Percentiles rank a stretch among this genome's conserved stretches.
These are phyloP conservation scores for Oophaga pumilio DNA, from an alignment of 2,113 vertebrate genomes.

Conservation along the genomic window DNA sequence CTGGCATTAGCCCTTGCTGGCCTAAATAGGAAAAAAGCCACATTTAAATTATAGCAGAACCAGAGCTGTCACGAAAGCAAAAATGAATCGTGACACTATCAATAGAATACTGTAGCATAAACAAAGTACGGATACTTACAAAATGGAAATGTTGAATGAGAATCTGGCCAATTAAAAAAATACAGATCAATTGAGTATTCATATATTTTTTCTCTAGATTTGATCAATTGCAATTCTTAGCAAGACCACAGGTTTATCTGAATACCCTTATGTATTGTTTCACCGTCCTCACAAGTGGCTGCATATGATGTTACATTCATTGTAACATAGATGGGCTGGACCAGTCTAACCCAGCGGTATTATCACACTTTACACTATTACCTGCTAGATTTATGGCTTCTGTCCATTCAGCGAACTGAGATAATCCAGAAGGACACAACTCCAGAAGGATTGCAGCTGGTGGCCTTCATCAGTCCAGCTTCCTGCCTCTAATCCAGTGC, in stretches of 20 bases:
- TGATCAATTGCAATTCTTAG: neutral
- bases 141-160: neutral
- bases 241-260: neutral
- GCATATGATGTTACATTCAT: neutral
- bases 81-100: too few species aligned
- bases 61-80: too few species aligned
- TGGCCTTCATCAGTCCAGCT: neutral
- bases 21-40: too few species aligned
- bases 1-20: too few species aligned
- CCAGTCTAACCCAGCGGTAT: neutral
- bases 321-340: neutral
- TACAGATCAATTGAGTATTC: neutral
- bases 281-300: neutral
- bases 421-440: constrained; percentile 15
- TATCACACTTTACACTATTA: neutral
- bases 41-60: too few species aligned
- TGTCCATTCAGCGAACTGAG: neutral
- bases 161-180: neutral
- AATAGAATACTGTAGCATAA: too few species aligned
- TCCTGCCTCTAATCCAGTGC: neutral
- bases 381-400: constrained; percentile 13
- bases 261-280: neutral
- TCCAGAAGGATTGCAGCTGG: neutral
- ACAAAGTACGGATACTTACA: neutral
- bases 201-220: neutral